Conservation (phyloP, 2,113 vertebrate genomes). For the Solea senegalensis region DNA sequence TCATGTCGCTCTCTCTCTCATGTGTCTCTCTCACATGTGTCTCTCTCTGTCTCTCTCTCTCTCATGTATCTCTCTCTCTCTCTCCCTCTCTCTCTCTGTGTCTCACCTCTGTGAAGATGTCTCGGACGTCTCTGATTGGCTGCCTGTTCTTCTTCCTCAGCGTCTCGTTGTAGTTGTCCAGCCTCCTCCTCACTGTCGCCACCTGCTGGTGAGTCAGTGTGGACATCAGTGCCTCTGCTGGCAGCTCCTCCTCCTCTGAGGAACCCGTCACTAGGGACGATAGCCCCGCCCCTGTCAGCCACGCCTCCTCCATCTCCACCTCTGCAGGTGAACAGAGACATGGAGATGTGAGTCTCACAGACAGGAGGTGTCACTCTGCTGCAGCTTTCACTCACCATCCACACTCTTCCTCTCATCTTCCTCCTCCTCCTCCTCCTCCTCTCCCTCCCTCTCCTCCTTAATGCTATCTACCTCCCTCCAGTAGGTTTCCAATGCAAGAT, state of each 20-base stretch:
- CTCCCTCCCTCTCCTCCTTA: slow-evolving; percentile 57
- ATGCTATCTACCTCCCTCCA: slow-evolving; percentile 72
- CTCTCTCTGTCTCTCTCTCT: not conserved
- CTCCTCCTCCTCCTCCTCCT: slow-evolving; percentile 45
- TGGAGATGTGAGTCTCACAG: not conserved
- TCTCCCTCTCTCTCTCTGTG: not conserved
- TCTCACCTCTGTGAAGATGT: slow-evolving; percentile 90
- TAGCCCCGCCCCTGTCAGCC: slow-evolving; percentile 92
- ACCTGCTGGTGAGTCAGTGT: slow-evolving; percentile 92
- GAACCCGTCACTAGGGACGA: slow-evolving; percentile 87
- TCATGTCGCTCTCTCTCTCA: no score
- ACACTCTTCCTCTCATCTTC: slow-evolving; percentile 64
- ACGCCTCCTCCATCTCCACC: slow-evolving; percentile 92
- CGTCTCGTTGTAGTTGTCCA: slow-evolving; percentile 93
- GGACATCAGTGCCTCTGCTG: slow-evolving; percentile 88
- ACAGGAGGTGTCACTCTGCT: not conserved
- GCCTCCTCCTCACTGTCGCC: slow-evolving; percentile 89
- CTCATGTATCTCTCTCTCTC: not conserved
- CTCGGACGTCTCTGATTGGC: slow-evolving; percentile 88
- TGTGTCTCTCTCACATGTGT: no score
- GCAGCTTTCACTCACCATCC: slow-evolving; percentile 48
- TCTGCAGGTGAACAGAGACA: slow-evolving; percentile 71
- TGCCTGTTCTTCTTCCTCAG: slow-evolving; percentile 89
- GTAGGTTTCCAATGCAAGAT: slow-evolving; percentile 57
- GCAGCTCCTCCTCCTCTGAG: slow-evolving; percentile 75